Evolutionary conservation across 1,140 invertebrate genomes (phyloP).

Genomic region (Helicoverpa armigera): DNA sequence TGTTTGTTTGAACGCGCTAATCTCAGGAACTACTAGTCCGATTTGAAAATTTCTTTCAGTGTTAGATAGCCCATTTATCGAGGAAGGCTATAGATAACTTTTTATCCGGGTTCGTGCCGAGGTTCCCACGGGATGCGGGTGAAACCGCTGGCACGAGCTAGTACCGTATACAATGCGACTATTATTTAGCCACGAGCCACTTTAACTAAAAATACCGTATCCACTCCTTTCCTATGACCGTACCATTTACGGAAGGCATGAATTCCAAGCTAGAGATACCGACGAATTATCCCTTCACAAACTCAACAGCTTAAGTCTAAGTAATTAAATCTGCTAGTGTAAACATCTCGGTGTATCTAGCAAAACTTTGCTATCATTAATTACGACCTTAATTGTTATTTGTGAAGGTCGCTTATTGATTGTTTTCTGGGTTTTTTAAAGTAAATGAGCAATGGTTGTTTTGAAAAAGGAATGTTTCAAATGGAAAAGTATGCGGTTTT

Average conservation of each 20-base stretch:
- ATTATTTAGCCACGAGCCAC: too few species aligned
- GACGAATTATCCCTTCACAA: constrained; percentile 59
- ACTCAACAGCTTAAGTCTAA: constrained; percentile 54
- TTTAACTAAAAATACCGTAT: constrained; percentile 33
- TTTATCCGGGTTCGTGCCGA: too few species aligned
- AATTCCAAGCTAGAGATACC: constrained; percentile 56
- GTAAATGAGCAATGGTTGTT: not conserved
- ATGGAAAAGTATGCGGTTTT: too few species aligned
- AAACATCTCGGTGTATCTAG: constrained; percentile 54
- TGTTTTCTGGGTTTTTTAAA: not conserved
- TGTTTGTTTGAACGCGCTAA: too few species aligned
- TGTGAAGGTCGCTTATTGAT: not conserved
- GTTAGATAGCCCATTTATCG: too few species aligned
- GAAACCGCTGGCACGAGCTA: too few species aligned
- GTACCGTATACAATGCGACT: too few species aligned
- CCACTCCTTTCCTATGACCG: constrained; percentile 34
- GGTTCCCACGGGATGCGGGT: too few species aligned
- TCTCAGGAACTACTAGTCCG: too few species aligned
- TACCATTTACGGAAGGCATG: constrained; percentile 53
- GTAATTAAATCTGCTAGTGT: constrained; percentile 61
- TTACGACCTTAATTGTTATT: constrained; percentile 29
- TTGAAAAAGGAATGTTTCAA: too few species aligned
- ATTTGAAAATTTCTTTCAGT: too few species aligned
- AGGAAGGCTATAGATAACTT: too few species aligned
- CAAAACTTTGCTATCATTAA: constrained; percentile 38